These are phyloP conservation scores for Lasioglossum calceatum DNA, from an alignment of 2,888 invertebrate species.

Conservation along the genomic window DNA sequence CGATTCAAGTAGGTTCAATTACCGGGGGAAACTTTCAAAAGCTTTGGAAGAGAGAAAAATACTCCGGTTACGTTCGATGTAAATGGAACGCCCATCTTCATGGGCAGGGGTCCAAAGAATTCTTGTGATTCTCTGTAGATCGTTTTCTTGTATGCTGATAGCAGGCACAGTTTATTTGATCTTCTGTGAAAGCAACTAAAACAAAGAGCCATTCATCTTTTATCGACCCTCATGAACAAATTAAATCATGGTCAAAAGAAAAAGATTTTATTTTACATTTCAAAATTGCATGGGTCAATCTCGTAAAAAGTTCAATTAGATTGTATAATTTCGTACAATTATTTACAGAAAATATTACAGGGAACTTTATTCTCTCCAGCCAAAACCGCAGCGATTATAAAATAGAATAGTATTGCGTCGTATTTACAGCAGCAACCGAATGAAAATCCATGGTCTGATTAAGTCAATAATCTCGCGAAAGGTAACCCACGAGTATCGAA, in stretches of 20 bases:
- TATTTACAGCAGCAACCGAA: not conserved
- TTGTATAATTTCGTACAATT: not conserved
- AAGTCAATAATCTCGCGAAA: not conserved
- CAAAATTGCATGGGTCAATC: not conserved
- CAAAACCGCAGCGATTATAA: not conserved
- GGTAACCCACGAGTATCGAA: not conserved
- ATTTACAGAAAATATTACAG: not conserved
- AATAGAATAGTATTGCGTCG: not conserved
- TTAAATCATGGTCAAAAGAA: not conserved
- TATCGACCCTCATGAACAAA: not conserved
- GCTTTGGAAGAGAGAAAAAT: not conserved
- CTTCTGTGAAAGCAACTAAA: not conserved
- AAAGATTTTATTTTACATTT: not conserved
- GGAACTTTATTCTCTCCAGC: not conserved
- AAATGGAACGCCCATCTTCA: not conserved
- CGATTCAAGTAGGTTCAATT: conserved; percentile 5
- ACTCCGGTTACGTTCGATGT: not conserved
- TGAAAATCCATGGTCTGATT: not conserved
- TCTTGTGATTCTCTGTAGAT: not conserved
- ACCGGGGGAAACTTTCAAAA: not conserved
- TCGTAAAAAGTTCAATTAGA: not conserved
- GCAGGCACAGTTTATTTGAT: not conserved
- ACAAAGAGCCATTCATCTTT: not conserved
- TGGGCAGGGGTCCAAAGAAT: not conserved
- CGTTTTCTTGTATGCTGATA: not conserved